A percentile compares a stretch with the other conserved stretches of the same genome.
phyloP scores from a whole-genome alignment of 2,113 vertebrate species.

The Edolisoma coerulescens region DNA sequence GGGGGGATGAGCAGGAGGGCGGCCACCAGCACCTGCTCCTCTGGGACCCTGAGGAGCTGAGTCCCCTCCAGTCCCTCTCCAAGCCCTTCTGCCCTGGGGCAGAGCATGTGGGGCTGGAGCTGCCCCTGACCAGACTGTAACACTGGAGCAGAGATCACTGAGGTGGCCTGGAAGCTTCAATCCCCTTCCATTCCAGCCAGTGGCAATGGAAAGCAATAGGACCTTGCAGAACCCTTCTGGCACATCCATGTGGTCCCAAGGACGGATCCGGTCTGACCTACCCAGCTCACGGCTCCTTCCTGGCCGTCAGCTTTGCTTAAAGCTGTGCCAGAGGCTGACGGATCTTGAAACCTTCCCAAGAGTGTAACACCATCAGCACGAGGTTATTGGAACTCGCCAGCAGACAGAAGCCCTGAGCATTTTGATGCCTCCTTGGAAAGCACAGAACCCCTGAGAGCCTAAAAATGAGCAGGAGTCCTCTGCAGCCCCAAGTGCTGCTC shows the following conservation, averaged over 20 bases:
- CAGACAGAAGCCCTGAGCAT: not conserved
- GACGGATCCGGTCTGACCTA: not conserved
- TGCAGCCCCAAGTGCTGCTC: not conserved
- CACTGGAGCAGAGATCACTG: fast-evolving
- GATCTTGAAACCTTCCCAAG: not conserved
- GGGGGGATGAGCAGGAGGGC: not conserved
- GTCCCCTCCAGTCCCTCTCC: not conserved
- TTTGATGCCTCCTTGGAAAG: not conserved
- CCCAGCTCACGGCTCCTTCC: not conserved
- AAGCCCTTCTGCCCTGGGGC: not conserved
- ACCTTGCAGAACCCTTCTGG: not conserved
- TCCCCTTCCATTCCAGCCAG: not conserved
- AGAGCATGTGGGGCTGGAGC: not conserved
- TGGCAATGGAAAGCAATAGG: not conserved
- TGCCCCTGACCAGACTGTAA: not conserved
- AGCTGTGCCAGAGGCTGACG: not conserved
- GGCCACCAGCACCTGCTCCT: not conserved
- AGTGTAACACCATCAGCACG: not conserved
- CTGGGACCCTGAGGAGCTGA: not conserved
- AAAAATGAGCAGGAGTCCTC: not conserved
- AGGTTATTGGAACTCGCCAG: not conserved
- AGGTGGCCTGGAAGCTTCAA: not conserved
- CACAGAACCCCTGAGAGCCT: not conserved
- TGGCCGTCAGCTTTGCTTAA: not conserved
- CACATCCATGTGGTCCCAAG: fast-evolving